Percentiles rank a stretch among this genome's conserved stretches.
phyloP scores from a whole-genome alignment of 1,140 invertebrate species.

The Drosophila equinoxialis region DNA sequence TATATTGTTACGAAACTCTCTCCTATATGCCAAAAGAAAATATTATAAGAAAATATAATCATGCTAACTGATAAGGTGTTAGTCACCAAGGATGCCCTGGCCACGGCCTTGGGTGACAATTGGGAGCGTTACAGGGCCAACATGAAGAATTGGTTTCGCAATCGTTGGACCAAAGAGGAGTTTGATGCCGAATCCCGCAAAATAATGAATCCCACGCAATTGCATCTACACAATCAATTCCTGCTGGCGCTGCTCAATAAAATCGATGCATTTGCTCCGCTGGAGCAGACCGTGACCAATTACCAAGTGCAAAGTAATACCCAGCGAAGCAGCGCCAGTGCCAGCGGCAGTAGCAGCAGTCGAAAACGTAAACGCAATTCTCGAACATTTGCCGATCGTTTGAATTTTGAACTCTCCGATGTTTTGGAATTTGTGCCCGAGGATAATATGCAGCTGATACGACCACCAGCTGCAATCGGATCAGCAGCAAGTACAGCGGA shows the following conservation, averaged over 20 bases:
- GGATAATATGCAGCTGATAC: slow-evolving; percentile 73
- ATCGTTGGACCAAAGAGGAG: slow-evolving; percentile 90
- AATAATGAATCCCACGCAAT: slow-evolving; percentile 87
- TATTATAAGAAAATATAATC: too few species aligned
- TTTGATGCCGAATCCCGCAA: slow-evolving; percentile 90
- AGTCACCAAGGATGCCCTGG: slow-evolving; percentile 85
- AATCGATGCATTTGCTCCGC: slow-evolving; percentile 86
- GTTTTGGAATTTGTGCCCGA: slow-evolving; percentile 84
- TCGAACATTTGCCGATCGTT: slow-evolving; percentile 86
- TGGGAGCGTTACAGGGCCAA: slow-evolving; percentile 87
- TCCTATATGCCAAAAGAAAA: too few species aligned
- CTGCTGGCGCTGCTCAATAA: slow-evolving; percentile 91
- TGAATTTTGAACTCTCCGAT: slow-evolving; percentile 86
- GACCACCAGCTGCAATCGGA: slow-evolving; percentile 58
- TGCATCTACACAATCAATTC: slow-evolving; percentile 93
- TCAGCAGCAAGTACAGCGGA: slow-evolving; percentile 48
- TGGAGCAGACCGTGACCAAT: slow-evolving; percentile 64
- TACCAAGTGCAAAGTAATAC: slow-evolving; percentile 37
- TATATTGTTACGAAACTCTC: too few species aligned
- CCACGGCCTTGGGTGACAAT: slow-evolving; percentile 87
- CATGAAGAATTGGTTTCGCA: slow-evolving; percentile 89
- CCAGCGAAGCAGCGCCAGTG: slow-evolving; percentile 43
- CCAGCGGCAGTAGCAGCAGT: slow-evolving; percentile 80
- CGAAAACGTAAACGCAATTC: slow-evolving; percentile 85
- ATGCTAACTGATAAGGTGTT: slow-evolving; percentile 76